phyloP scores from a whole-genome alignment of 2,797 vertebrate genomes.

The Gymnodraco acuticeps region DNA sequence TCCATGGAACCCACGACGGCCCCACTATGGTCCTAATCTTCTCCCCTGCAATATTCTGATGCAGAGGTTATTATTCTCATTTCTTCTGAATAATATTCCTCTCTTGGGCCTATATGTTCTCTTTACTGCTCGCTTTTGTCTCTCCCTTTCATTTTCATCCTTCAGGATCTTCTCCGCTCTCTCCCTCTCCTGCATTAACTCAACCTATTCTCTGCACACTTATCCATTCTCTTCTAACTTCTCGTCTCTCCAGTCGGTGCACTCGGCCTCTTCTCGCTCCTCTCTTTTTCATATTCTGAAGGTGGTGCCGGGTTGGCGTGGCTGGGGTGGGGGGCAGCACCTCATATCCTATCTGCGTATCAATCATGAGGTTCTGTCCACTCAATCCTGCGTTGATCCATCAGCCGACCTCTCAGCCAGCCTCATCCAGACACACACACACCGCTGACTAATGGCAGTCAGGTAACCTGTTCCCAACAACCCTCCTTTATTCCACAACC shows the following conservation, averaged over 20 bases:
- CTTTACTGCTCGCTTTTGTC: conserved; percentile 61
- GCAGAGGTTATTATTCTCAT: conserved; percentile 94
- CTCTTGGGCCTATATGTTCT: conserved; percentile 88
- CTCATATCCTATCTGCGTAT: conserved; percentile 98
- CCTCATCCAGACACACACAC: conserved; percentile 37
- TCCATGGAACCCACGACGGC: conserved; percentile 58
- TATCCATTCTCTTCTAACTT: conserved; percentile 87
- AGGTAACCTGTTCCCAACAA: conserved; percentile 85
- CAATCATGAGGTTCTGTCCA: conserved; percentile 99
- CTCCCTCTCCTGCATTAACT: conserved; percentile 80
- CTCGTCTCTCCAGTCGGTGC: conserved; percentile 54
- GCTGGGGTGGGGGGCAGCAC: conserved; percentile 61
- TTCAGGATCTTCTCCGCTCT: conserved; percentile 74
- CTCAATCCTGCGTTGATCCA: conserved; percentile 99
- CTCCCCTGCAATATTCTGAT: conserved; percentile 91
- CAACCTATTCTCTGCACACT: conserved; percentile 54
- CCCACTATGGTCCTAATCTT: conserved; percentile 89
- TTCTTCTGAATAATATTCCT: conserved; percentile 96
- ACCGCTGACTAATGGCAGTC: conserved; percentile 92
- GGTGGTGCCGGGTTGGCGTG: conserved; percentile 54
- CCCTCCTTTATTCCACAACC: conserved; percentile 87
- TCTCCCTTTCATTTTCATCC: conserved; percentile 60
- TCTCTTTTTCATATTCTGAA: conserved; percentile 71
- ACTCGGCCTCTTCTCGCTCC: conserved; percentile 40
- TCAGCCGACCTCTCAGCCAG: conserved; percentile 84